Conservation (phyloP, 2,113 vertebrate genomes). For the Parus major region DNA sequence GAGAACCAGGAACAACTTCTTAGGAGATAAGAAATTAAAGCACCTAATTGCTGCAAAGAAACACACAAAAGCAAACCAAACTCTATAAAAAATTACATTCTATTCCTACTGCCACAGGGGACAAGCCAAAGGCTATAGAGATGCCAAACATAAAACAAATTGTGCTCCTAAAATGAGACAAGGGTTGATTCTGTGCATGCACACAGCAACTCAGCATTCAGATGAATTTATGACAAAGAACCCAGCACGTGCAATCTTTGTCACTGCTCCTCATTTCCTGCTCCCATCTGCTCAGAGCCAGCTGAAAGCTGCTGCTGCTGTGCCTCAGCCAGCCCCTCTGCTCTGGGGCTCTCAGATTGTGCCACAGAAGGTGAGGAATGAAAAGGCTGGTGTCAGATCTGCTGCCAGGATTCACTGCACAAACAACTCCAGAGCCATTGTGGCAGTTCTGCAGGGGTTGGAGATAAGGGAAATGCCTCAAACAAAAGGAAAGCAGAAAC, state of each 20-base stretch:
- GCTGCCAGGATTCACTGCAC: neutral
- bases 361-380: neutral
- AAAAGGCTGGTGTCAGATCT: neutral
- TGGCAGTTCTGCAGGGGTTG: neutral
- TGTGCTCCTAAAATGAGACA: neutral
- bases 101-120: neutral
- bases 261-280: neutral
- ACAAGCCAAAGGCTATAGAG: neutral
- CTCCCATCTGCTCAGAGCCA: neutral
- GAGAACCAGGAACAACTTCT: neutral
- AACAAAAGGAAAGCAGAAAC: neutral
- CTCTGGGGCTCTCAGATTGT: neutral
- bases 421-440: neutral
- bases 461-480: neutral
- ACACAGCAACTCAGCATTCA: neutral
- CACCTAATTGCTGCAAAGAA: slow-evolving; percentile 14
- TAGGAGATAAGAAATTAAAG: neutral
- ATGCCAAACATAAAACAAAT: neutral
- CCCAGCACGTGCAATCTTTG: neutral
- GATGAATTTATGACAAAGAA: neutral
- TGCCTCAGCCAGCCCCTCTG: neutral
- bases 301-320: neutral
- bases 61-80: neutral
- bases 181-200: neutral
- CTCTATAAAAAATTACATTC: neutral